Conservation (phyloP, 2,113 vertebrate species). For the Sander lucioperca region DNA sequence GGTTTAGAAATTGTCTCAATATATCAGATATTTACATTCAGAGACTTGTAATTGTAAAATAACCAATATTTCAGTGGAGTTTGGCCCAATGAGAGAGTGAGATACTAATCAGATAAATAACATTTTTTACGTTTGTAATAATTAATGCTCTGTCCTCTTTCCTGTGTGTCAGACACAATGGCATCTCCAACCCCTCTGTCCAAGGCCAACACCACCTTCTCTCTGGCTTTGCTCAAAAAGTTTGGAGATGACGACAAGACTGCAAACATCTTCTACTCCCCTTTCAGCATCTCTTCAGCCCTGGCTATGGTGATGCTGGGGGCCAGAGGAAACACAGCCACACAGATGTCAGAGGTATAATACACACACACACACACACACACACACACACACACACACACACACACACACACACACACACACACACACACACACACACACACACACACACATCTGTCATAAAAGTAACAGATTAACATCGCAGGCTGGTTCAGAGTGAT, state of each 20-base stretch:
- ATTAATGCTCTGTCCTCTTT: background rate
- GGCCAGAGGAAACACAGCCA: conserved; percentile 85
- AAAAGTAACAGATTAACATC: background rate
- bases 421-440: no score
- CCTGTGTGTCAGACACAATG: conserved; percentile 59
- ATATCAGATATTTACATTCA: background rate
- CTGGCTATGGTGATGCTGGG: conserved; percentile 89
- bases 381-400: no score
- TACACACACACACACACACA: background rate
- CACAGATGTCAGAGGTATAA: conserved; percentile 90
- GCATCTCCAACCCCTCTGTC: conserved; percentile 48
- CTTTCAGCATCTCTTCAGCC: conserved; percentile 88
- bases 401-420: no score
- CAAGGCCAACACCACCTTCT: conserved; percentile 85
- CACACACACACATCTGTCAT: no score
- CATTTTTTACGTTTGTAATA: background rate
- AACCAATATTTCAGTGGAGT: background rate
- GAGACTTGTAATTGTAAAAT: background rate
- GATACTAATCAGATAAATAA: background rate
- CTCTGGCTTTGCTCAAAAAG: no score
- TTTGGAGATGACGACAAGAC: conserved; percentile 59
- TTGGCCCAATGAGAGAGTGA: background rate
- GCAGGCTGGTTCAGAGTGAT: background rate
- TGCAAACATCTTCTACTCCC: conserved; percentile 87
- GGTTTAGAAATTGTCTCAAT: background rate